Evolutionary conservation across 2,797 vertebrate genomes (phyloP).

Genomic region (Loris lydekkerianus): DNA sequence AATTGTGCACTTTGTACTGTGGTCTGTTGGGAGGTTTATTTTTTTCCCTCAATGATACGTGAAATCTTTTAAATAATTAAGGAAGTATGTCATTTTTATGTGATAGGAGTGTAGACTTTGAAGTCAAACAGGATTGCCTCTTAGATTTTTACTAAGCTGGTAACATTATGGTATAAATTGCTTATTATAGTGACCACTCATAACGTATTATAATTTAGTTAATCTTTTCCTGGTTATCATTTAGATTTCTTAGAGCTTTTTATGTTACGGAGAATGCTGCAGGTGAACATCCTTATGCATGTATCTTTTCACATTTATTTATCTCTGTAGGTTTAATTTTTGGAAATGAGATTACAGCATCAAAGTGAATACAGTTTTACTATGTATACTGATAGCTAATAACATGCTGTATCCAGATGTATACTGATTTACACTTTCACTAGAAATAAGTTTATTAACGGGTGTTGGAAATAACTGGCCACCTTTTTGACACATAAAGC

Average conservation of each 20-base stretch:
- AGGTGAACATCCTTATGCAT: not conserved
- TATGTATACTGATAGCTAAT: not conserved
- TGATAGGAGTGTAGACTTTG: not conserved
- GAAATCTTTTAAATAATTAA: not conserved
- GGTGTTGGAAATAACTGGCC: not conserved
- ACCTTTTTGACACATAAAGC: slow-evolving; percentile 6
- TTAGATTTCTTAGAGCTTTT: slow-evolving; percentile 39
- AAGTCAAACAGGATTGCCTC: slow-evolving; percentile 7
- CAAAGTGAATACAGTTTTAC: slow-evolving; percentile 24
- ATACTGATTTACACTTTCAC: not conserved
- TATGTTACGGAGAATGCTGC: not conserved
- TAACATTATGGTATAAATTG: not conserved
- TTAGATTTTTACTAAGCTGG: slow-evolving; percentile 26
- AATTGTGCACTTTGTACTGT: not conserved
- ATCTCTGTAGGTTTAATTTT: slow-evolving; percentile 4
- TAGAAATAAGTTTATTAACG: slow-evolving; percentile 27
- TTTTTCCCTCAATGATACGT: not conserved
- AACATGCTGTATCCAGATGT: not conserved
- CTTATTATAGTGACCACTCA: not conserved
- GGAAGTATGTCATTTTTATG: not conserved
- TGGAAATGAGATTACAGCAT: not conserved
- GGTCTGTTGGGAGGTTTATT: not conserved
- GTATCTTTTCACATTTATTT: slow-evolving; percentile 16
- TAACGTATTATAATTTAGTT: not conserved
- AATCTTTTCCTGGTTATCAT: slow-evolving; percentile 27